A percentile compares a stretch with the other conserved stretches of the same genome.
phyloP scores from a whole-genome alignment of 2,113 vertebrate species.

The Gadus macrocephalus region DNA sequence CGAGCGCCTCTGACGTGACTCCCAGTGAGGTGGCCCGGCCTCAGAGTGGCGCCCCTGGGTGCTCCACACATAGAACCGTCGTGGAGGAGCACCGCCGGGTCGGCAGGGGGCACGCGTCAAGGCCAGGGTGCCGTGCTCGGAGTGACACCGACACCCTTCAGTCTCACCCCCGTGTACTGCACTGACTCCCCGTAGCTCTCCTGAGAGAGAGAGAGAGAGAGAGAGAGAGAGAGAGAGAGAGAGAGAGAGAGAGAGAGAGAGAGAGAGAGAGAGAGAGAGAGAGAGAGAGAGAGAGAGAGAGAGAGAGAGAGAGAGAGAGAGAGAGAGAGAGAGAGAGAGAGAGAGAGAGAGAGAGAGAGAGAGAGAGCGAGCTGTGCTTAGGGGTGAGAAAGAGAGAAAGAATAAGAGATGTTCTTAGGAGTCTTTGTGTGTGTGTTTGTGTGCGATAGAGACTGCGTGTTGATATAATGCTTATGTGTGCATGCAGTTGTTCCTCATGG shows the following conservation, averaged over 20 bases:
- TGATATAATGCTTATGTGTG: too few relatives aligned
- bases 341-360: too few relatives aligned
- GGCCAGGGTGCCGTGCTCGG: slow-evolving; percentile 18
- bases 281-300: too few relatives aligned
- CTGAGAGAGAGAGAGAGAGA: background rate
- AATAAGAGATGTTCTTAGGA: too few relatives aligned
- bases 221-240: background rate
- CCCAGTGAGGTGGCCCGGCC: slow-evolving; percentile 60
- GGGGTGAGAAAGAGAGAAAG: too few relatives aligned
- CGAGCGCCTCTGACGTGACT: slow-evolving; percentile 68
- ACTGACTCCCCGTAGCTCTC: background rate
- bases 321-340: too few relatives aligned
- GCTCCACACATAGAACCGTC: slow-evolving; percentile 44
- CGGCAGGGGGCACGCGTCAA: slow-evolving; percentile 44
- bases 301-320: too few relatives aligned
- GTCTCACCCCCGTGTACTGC: background rate
- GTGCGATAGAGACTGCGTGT: too few relatives aligned
- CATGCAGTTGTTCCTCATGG: too few relatives aligned
- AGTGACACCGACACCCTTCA: slow-evolving; percentile 23
- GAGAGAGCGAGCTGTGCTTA: too few relatives aligned
- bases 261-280: too few relatives aligned
- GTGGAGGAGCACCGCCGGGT: slow-evolving; percentile 43
- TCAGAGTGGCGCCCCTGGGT: slow-evolving; percentile 43
- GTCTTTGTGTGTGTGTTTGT: too few relatives aligned
- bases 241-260: background rate